Evolutionary conservation across 1,140 invertebrate genomes (phyloP).

Genomic region (Archegozetes longisetosus): DNA sequence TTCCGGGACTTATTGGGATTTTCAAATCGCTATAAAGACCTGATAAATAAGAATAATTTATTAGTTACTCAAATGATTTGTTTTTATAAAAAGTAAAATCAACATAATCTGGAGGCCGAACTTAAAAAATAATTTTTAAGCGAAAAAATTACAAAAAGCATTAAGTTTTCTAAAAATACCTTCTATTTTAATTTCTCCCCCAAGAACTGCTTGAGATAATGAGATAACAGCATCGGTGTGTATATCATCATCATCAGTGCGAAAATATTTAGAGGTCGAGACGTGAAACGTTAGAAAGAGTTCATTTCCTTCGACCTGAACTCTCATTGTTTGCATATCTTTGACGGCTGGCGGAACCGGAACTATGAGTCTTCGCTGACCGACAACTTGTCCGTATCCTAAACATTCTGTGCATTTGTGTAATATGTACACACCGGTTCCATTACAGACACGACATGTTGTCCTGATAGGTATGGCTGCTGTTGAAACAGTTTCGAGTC

Average conservation of each 20-base stretch:
- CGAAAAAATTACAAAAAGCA: too few relatives aligned
- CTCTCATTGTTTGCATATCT: conserved; percentile 85
- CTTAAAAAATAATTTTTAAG: too few relatives aligned
- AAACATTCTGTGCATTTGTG: conserved; percentile 79
- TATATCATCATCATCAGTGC: conserved; percentile 65
- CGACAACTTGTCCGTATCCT: conserved; percentile 78
- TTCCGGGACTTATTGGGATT: conserved; percentile 69
- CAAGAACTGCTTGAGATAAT: conserved; percentile 75
- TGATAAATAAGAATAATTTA: too few relatives aligned
- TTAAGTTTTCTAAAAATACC: background rate
- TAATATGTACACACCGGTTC: conserved; percentile 66
- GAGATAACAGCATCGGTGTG: conserved; percentile 74
- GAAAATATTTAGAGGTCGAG: conserved; percentile 74
- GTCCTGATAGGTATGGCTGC: conserved; percentile 90
- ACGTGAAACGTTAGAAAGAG: conserved; percentile 79
- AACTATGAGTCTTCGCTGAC: conserved; percentile 71
- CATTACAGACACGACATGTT: conserved; percentile 83
- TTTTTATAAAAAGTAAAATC: too few relatives aligned
- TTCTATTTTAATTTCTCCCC: conserved; percentile 45
- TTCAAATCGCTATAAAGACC: conserved; percentile 88
- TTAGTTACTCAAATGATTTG: too few relatives aligned
- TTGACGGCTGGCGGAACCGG: conserved; percentile 94
- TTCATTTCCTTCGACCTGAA: conserved; percentile 66
- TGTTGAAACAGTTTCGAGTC: conserved; percentile 45
- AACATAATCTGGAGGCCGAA: too few relatives aligned